phyloP scores from a whole-genome alignment of 2,888 invertebrate genomes.

The Callyntrura sp. region DNA sequence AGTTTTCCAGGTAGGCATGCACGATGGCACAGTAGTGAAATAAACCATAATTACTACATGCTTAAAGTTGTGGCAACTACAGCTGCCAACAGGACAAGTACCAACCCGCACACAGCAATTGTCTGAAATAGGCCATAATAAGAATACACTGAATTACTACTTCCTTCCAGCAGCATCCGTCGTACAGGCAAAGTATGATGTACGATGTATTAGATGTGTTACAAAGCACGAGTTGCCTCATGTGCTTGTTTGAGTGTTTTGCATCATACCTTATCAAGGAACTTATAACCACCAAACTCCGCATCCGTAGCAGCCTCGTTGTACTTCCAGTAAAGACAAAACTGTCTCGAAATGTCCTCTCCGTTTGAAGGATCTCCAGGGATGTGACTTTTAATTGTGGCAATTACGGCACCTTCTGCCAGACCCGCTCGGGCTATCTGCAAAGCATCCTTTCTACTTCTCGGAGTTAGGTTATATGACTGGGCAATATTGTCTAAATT shows the following conservation, averaged over 20 bases:
- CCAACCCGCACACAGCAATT: constrained; percentile 67
- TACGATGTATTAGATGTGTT: too few relatives aligned
- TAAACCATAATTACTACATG: constrained; percentile 64
- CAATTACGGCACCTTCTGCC: constrained; percentile 63
- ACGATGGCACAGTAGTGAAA: too few relatives aligned
- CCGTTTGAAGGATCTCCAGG: constrained; percentile 55
- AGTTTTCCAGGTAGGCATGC: too few relatives aligned
- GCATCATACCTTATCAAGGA: constrained; percentile 62
- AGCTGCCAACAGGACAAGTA: constrained; percentile 66
- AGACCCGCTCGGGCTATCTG: constrained; percentile 64
- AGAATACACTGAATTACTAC: background rate
- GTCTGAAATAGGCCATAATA: too few relatives aligned
- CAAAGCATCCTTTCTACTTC: constrained; percentile 70
- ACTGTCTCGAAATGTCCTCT: constrained; percentile 67
- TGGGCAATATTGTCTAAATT: constrained; percentile 70
- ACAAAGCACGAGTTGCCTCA: too few relatives aligned
- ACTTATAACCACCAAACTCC: constrained; percentile 45
- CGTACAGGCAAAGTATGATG: background rate
- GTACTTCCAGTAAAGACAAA: constrained; percentile 76
- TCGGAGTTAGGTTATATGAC: constrained; percentile 49
- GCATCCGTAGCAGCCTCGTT: constrained; percentile 53
- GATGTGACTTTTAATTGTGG: constrained; percentile 59
- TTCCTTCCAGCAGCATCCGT: too few relatives aligned
- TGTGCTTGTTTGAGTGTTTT: too few relatives aligned
- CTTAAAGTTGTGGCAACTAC: constrained; percentile 68